Evolutionary conservation across 2,888 invertebrate genomes (phyloP).

Genomic region (Ennomos erosarius): DNA sequence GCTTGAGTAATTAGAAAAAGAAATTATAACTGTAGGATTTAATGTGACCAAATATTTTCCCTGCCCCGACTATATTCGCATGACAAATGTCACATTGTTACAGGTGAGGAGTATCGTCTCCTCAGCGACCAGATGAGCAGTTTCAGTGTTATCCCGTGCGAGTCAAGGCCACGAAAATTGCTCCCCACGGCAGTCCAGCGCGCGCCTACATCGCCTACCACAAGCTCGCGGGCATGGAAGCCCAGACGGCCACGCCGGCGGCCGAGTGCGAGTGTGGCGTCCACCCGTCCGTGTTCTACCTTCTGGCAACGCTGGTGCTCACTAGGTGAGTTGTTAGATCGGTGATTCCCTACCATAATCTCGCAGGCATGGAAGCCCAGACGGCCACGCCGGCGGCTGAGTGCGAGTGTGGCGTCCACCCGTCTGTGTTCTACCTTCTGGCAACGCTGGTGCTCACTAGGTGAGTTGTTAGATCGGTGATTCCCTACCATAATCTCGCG

Average conservation of each 20-base stretch:
- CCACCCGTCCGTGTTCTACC: conserved; percentile 87
- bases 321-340: conserved; percentile 63
- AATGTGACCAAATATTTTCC: too few species aligned
- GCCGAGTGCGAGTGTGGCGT: conserved; percentile 87
- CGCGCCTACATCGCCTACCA: conserved; percentile 87
- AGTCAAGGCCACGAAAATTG: conserved; percentile 78
- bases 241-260: conserved; percentile 80
- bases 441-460: conserved; percentile 65
- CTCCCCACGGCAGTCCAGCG: conserved; percentile 80
- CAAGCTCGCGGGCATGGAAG: conserved; percentile 84
- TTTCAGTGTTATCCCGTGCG: conserved; percentile 65
- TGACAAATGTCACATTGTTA: conserved; percentile 17
- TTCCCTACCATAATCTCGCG: conserved; percentile 84
- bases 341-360: conserved; percentile 79
- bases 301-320: conserved; percentile 85
- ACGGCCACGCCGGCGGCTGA: conserved; percentile 80
- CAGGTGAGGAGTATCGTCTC: conserved; percentile 68
- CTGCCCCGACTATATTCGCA: too few species aligned
- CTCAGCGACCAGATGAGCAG: conserved; percentile 78
- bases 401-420: conserved; percentile 88
- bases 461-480: too few species aligned
- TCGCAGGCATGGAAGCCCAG: conserved; percentile 83
- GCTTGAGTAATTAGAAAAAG: too few species aligned
- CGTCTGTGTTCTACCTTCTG: conserved; percentile 87
- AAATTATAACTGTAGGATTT: too few species aligned